These are phyloP conservation scores for Phragmatobia fuliginosa DNA, from an alignment of 2,888 invertebrate species.

Conservation along the genomic window DNA sequence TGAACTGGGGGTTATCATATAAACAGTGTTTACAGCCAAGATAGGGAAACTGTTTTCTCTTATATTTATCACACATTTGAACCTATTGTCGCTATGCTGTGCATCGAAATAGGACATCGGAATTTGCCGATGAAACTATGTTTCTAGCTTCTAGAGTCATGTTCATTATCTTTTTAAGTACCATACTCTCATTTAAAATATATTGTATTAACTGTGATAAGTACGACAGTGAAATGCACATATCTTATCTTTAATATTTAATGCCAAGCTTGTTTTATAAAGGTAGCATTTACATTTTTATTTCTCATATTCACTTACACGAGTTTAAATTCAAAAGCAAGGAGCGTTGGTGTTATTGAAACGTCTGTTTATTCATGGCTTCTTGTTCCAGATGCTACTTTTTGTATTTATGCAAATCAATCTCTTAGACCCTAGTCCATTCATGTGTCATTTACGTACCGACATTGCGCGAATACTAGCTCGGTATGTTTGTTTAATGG, in stretches of 20 bases:
- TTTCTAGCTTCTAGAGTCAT: conserved; percentile 28
- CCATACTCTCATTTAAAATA: conserved; percentile 45
- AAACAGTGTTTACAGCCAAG: conserved; percentile 58
- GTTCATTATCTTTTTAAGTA: conserved; percentile 43
- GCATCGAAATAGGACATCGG: conserved; percentile 63
- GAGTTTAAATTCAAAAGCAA: conserved; percentile 22
- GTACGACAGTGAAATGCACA: conserved; percentile 34
- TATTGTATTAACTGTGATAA: conserved; percentile 39
- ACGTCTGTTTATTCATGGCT: conserved; percentile 31
- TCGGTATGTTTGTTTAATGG: conserved; percentile 38
- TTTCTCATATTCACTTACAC: conserved; percentile 18
- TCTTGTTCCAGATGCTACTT: conserved; percentile 40
- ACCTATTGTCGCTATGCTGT: conserved; percentile 52
- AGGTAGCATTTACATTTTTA: conserved; percentile 22
- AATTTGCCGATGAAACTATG: conserved; percentile 58
- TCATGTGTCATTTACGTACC: conserved; percentile 58
- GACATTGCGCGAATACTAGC: conserved; percentile 32
- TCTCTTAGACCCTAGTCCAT: conserved; percentile 49
- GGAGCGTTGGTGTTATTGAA: conserved; percentile 30
- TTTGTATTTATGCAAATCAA: conserved; percentile 52
- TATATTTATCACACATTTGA: conserved; percentile 52
- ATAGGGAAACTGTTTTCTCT: conserved; percentile 65
- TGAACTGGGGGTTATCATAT: conserved; percentile 66
- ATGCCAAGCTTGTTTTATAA: conserved; percentile 24
- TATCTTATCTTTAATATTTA: conserved; percentile 35